These are phyloP conservation scores for Scomber colias DNA, from an alignment of 2,113 vertebrate genomes.

Conservation along the genomic window DNA sequence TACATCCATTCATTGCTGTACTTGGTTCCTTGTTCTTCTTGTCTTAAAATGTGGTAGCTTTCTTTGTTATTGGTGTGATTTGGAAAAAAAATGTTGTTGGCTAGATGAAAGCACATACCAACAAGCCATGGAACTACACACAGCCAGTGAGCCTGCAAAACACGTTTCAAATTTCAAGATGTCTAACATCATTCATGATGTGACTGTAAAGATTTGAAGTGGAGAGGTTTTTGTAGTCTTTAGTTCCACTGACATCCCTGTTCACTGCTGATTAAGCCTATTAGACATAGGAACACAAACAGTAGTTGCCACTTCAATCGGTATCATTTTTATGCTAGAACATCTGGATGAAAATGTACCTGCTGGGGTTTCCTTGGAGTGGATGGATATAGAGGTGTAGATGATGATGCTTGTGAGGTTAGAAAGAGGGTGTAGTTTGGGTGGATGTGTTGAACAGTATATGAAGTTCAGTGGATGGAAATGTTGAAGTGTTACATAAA, in stretches of 20 bases:
- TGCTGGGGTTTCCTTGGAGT: neutral
- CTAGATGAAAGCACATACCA: too few relatives aligned
- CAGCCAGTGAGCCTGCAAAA: too few relatives aligned
- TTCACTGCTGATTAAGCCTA: neutral
- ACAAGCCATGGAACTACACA: too few relatives aligned
- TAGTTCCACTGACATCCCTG: neutral
- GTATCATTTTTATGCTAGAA: neutral
- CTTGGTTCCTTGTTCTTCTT: neutral
- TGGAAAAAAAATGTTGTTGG: too few relatives aligned
- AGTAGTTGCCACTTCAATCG: neutral
- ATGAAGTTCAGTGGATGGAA: neutral
- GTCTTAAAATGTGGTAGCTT: neutral
- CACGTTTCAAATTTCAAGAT: neutral
- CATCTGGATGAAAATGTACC: neutral
- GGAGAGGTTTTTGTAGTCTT: neutral
- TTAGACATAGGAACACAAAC: neutral
- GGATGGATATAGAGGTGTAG: neutral
- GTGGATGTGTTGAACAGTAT: neutral
- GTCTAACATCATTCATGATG: too few relatives aligned
- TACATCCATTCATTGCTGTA: neutral
- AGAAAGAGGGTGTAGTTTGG: neutral
- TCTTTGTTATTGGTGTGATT: neutral
- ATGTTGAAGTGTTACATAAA: neutral
- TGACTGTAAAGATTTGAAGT: too few relatives aligned
- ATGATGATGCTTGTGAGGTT: neutral